These are phyloP conservation scores for Lapara coniferarum DNA, from an alignment of 2,888 invertebrate genomes.

Conservation along the genomic window DNA sequence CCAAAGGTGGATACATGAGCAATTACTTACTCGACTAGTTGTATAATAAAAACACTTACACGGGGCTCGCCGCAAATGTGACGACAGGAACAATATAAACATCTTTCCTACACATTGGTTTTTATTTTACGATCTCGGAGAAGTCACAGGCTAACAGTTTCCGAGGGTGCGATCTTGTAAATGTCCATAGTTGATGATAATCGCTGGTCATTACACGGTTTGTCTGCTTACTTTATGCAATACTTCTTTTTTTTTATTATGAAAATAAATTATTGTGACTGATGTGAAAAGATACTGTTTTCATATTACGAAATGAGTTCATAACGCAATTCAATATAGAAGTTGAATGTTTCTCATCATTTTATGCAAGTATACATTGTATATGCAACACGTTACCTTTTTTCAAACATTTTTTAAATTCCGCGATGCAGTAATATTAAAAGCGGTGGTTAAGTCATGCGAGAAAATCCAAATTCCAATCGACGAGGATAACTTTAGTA, in stretches of 20 bases:
- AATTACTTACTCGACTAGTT: too few species aligned
- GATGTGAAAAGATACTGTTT: too few species aligned
- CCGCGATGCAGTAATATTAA: not conserved
- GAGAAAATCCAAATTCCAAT: constrained; percentile 21
- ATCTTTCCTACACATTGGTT: not conserved
- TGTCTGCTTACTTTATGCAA: not conserved
- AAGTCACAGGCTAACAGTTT: not conserved
- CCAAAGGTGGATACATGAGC: too few species aligned
- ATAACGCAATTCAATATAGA: too few species aligned
- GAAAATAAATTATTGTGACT: too few species aligned
- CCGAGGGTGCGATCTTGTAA: not conserved
- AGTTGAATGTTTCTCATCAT: too few species aligned
- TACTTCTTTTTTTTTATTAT: not conserved
- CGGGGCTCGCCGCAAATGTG: not conserved
- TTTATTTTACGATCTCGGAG: constrained; percentile 14
- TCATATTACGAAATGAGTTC: too few species aligned
- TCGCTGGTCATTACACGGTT: not conserved
- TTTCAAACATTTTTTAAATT: not conserved
- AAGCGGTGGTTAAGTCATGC: not conserved
- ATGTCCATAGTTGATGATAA: not conserved
- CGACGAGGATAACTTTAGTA: constrained; percentile 16
- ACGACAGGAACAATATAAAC: not conserved
- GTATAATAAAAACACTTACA: too few species aligned
- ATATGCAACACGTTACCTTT: not conserved
- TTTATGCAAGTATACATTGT: not conserved